A percentile compares a stretch with the other conserved stretches of the same genome.
Conservation (phyloP, 1,140 invertebrate genomes). For the Leptinotarsa defecta region DNA sequence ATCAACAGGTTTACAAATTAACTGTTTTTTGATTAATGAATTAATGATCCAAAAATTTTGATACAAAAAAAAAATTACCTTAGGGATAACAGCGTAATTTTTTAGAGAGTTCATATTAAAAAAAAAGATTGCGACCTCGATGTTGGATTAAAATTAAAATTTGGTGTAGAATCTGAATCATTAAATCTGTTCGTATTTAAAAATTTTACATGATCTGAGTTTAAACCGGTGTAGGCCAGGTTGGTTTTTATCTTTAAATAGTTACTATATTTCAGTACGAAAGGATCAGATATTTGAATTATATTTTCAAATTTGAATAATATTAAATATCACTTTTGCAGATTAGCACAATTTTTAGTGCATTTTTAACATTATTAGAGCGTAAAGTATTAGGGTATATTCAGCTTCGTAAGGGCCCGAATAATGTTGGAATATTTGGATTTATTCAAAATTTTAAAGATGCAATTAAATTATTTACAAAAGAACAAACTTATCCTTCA, state of each 20-base stretch:
- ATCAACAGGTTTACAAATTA: no score
- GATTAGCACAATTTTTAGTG: constrained; percentile 67
- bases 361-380: constrained; percentile 72
- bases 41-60: constrained; percentile 18
- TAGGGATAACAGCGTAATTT: constrained; percentile 65
- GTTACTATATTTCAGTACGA: constrained; percentile 66
- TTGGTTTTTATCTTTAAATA: constrained; percentile 72
- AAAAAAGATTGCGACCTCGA: no score
- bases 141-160: no score
- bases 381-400: constrained; percentile 70
- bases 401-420: constrained; percentile 72
- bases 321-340: constrained; percentile 62
- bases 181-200: constrained; percentile 64
- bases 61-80: constrained; percentile 68
- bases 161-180: constrained; percentile 59
- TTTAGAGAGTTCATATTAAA: constrained; percentile 65
- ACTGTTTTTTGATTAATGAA: no score
- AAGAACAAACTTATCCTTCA: constrained; percentile 60
- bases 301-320: constrained; percentile 52
- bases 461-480: constrained; percentile 70
- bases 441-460: constrained; percentile 69
- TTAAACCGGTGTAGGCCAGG: constrained; percentile 74
- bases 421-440: constrained; percentile 67
- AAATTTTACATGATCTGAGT: constrained; percentile 41
- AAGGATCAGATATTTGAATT: constrained; percentile 63